A percentile compares a stretch with the other conserved stretches of the same genome.
Conservation (phyloP, 2,888 invertebrate genomes). For the Lottia gigantea region DNA sequence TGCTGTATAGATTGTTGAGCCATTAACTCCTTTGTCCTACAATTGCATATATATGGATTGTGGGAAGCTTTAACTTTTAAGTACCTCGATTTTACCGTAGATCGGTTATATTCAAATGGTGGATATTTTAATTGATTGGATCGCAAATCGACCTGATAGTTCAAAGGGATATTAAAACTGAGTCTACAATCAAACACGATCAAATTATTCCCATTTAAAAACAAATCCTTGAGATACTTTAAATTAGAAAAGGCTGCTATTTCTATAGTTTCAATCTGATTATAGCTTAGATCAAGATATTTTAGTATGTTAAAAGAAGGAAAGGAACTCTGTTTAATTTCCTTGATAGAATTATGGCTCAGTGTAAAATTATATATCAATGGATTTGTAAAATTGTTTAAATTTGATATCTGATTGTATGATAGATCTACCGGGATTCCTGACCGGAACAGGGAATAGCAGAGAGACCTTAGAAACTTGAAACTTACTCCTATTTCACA, state of each 20-base stretch:
- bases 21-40: background rate
- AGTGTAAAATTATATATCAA: background rate
- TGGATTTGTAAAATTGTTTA: background rate
- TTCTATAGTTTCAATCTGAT: slow-evolving; percentile 7
- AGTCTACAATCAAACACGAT: background rate
- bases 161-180: background rate
- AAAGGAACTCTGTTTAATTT: background rate
- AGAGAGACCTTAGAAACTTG: background rate
- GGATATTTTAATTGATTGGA: background rate
- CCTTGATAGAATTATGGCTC: background rate
- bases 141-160: background rate
- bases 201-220: background rate
- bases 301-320: background rate
- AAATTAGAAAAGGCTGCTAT: background rate
- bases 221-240: background rate
- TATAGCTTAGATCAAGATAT: slow-evolving; percentile 10
- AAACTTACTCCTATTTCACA: background rate
- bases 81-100: too few relatives aligned
- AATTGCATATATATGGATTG: slow-evolving; percentile 12
- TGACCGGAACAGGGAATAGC: background rate
- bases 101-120: background rate
- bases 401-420: background rate
- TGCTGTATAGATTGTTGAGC: background rate
- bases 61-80: background rate
- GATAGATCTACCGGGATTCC: background rate